phyloP scores from a whole-genome alignment of 1,140 invertebrate species.

The Drosophila quadrilineata region DNA sequence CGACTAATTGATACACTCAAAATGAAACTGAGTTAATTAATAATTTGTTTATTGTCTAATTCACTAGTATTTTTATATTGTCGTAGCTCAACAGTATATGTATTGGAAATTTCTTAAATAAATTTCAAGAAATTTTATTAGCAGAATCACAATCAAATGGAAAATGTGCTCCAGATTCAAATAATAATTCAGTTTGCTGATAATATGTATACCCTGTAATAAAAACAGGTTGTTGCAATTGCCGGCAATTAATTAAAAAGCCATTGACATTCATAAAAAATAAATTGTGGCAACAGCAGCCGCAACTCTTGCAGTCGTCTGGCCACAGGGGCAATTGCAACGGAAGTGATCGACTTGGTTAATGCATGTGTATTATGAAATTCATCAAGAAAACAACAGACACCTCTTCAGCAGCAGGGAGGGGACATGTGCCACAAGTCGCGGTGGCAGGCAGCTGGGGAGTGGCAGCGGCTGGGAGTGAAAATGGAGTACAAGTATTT shows the following conservation, averaged over 20 bases:
- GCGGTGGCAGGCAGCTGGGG: constrained; percentile 4
- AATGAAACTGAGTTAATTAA: background rate
- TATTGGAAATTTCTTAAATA: too few species aligned
- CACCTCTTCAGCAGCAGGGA: constrained; percentile 32
- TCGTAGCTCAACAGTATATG: too few species aligned
- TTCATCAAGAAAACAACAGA: constrained; percentile 69
- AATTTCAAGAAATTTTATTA: too few species aligned
- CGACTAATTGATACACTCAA: background rate
- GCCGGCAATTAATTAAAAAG: constrained; percentile 75
- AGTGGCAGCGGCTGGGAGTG: background rate
- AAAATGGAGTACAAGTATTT: constrained; percentile 55
- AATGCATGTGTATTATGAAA: constrained; percentile 67
- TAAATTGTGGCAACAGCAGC: constrained; percentile 74
- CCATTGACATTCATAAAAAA: constrained; percentile 79
- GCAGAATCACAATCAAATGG: too few species aligned
- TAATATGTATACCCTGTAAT: background rate
- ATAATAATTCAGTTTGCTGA: too few species aligned
- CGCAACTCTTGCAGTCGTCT: constrained; percentile 27
- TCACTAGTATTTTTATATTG: too few species aligned
- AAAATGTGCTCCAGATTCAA: too few species aligned
- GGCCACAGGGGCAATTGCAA: constrained; percentile 20
- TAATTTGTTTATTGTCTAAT: too few species aligned
- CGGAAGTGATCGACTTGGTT: constrained; percentile 32
- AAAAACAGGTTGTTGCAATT: constrained; percentile 40
- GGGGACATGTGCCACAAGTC: constrained; percentile 1